Percentiles rank a stretch among this genome's conserved stretches.
Evolutionary conservation across 2,888 invertebrate species (phyloP).

Genomic region (Lepidocyrtinus sp.): DNA sequence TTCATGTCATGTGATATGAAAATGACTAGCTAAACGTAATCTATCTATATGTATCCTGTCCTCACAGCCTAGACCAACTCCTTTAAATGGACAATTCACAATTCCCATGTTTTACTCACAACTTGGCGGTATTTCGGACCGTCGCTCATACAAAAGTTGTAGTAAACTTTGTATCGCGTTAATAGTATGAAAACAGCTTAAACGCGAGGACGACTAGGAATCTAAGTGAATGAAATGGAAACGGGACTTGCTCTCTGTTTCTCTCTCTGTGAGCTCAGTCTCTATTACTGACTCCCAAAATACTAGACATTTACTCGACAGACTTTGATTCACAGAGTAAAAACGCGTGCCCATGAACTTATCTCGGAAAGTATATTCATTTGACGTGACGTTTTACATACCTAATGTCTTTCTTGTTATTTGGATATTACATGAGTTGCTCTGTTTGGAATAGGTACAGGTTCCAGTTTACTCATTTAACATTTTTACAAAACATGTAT

Average conservation of each 20-base stretch:
- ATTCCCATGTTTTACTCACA: no score
- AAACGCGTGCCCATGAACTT: not conserved
- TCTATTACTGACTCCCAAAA: not conserved
- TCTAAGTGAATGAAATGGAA: slow-evolving; percentile 21
- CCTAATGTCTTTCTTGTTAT: slow-evolving; percentile 4
- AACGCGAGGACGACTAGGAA: not conserved
- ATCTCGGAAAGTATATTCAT: not conserved
- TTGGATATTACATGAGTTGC: not conserved
- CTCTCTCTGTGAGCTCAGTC: not conserved
- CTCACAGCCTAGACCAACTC: slow-evolving; percentile 1
- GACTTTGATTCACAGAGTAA: no score
- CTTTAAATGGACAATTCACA: slow-evolving; percentile 55
- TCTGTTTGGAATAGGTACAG: slow-evolving; percentile 10
- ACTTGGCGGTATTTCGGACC: no score
- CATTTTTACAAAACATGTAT: not conserved
- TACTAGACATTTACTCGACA: no score
- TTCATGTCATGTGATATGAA: not conserved
- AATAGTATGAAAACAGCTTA: not conserved
- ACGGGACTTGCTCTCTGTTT: slow-evolving; percentile 48
- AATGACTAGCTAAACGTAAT: slow-evolving; percentile 10
- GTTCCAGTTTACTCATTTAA: not conserved
- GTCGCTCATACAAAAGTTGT: not conserved
- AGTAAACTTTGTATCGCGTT: not conserved
- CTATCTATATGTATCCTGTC: slow-evolving; percentile 19
- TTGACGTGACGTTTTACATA: no score